Evolutionary conservation across 2,113 vertebrate genomes (phyloP).

Genomic region (Bujurquina vittata): DNA sequence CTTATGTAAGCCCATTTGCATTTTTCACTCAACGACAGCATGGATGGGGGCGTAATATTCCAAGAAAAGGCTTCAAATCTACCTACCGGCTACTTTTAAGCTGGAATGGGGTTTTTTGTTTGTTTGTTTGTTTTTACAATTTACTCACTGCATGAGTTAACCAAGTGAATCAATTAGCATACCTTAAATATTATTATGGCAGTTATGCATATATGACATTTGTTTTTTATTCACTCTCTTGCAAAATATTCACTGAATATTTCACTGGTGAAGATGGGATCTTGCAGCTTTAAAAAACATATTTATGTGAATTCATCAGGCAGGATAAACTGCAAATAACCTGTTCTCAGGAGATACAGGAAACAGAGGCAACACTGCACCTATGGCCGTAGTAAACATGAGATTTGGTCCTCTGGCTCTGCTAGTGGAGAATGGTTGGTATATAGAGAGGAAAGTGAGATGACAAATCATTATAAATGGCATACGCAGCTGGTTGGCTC

Average conservation of each 20-base stretch:
- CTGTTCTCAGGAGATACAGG: fast-evolving
- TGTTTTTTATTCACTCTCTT: no score
- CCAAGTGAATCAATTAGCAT: neutral
- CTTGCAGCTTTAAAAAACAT: no score
- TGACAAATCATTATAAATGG: slow-evolving; percentile 52
- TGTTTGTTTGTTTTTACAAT: neutral
- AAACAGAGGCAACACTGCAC: neutral
- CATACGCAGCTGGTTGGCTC: slow-evolving; percentile 50
- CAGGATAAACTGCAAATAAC: fast-evolving
- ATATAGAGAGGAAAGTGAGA: slow-evolving; percentile 41
- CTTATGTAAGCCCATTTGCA: slow-evolving; percentile 4
- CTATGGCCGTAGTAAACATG: neutral
- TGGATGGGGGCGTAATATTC: neutral
- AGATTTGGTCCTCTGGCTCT: neutral
- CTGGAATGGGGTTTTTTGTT: neutral
- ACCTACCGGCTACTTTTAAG: neutral
- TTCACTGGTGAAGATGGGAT: no score
- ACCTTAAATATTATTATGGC: neutral
- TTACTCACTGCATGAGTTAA: neutral
- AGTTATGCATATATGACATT: no score
- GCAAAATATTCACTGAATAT: no score
- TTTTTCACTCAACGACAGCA: neutral
- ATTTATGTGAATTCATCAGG: neutral
- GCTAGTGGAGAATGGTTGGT: neutral
- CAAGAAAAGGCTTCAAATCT: fast-evolving